Conservation (phyloP, 2,888 invertebrate genomes). For the Diogma glabrata region DNA sequence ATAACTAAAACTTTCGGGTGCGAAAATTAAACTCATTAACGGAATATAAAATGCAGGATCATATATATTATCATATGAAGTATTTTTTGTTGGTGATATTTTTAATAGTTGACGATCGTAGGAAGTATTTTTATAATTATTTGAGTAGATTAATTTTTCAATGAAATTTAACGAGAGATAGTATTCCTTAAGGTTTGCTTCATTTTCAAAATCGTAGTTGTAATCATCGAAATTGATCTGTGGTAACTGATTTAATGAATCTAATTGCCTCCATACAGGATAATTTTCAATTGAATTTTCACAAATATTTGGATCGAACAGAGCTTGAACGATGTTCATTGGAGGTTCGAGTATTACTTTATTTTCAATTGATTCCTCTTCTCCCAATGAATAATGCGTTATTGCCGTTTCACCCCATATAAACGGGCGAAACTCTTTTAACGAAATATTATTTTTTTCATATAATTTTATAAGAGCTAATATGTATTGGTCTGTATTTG, state of each 20-base stretch:
- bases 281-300: conserved; percentile 57
- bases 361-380: conserved; percentile 40
- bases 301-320: conserved; percentile 53
- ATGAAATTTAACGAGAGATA: conserved; percentile 22
- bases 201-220: neutral
- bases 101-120: conserved; percentile 25
- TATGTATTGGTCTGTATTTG: conserved; percentile 56
- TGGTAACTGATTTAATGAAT: conserved; percentile 30
- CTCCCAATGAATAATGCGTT: conserved; percentile 56
- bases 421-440: conserved; percentile 62
- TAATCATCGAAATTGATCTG: conserved; percentile 21
- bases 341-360: conserved; percentile 57
- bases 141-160: neutral
- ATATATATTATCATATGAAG: conserved; percentile 44
- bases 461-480: conserved; percentile 55
- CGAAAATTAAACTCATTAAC: conserved; percentile 58
- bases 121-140: conserved; percentile 16
- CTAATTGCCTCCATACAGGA: conserved; percentile 49
- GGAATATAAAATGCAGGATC: conserved; percentile 77
- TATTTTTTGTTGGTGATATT: conserved; percentile 28
- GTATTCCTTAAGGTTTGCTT: neutral
- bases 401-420: conserved; percentile 76
- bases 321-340: conserved; percentile 57
- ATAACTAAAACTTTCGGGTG: conserved; percentile 61
- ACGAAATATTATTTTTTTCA: conserved; percentile 52